Base-by-base conservation (phyloP, 2,888 invertebrate genomes). In the Carpatolechia fugitivella region DNA sequence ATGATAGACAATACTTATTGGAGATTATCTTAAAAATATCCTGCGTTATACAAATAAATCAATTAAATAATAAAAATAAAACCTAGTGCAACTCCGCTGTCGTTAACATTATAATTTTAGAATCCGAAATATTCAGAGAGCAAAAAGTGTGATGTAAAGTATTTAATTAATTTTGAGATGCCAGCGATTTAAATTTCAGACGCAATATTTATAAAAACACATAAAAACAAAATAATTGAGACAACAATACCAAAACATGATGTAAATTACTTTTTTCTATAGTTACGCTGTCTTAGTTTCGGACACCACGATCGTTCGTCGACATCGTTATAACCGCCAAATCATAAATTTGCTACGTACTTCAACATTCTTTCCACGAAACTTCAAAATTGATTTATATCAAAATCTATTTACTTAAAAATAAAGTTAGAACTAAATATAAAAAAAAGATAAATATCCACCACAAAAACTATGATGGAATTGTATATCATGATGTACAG, bases 1-100 rank as follows among this genome's bases (percentile, higher is more conserved):
- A 68, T 58, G 70, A 66, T 48, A 35, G 31, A 47, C 79, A 80
- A 79, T 81, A 82, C 72, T 78, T 75, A 73, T 68, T 57, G 64
- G 79, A 80, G 76, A 80, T 78, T 40, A 41, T 52, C 30, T 52
- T 20, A 49, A 30, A 48, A 20, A 49, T 31, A 31, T 31, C 30
- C 31, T 16, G 47, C 49, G 30, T 16, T 49, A 49, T 49, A 49
- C 49, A 49, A 13, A 49, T 47, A 8, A 30, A 30, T 47, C 3
- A 1, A 6, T 13, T n/a, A 38, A 38, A 47, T 30, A 38, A 47
- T 30, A 30, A 47, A 47, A 14, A 14, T 31, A 30, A 44, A 44
- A 20, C n/a, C 11, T 8, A 44, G 4, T 24, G n/a, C 13, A 44
- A 10, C 24, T 44, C 20, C n/a, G 24, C 44, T 44, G 44, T 20